Conservation (phyloP, 2,888 invertebrate species). For the Malthinus flaveolus region DNA sequence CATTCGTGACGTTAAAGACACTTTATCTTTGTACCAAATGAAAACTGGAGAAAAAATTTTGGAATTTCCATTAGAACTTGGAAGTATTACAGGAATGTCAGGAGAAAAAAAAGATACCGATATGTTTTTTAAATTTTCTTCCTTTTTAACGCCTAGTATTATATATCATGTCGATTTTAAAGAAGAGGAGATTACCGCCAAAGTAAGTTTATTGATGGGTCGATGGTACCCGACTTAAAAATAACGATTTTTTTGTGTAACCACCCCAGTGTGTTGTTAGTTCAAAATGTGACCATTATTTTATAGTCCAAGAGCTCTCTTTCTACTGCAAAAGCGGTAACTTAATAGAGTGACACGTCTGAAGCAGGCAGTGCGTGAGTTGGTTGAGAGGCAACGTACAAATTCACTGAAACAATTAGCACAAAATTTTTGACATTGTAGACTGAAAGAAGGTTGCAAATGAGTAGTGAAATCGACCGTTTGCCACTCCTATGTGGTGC, state of each 20-base stretch:
- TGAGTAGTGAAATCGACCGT: too few relatives aligned
- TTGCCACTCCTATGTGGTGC: too few relatives aligned
- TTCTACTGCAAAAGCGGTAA: too few relatives aligned
- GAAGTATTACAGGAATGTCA: constrained; percentile 81
- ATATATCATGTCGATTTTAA: constrained; percentile 87
- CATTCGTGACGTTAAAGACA: constrained; percentile 92
- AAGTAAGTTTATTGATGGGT: constrained; percentile 52
- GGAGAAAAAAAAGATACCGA: constrained; percentile 84
- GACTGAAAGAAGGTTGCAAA: too few relatives aligned
- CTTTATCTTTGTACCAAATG: constrained; percentile 79
- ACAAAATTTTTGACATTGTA: too few relatives aligned
- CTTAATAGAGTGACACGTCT: too few relatives aligned
- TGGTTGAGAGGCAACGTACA: too few relatives aligned
- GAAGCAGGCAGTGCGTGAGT: too few relatives aligned
- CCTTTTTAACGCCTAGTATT: constrained; percentile 87
- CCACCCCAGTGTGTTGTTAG: too few relatives aligned
- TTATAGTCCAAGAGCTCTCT: too few relatives aligned
- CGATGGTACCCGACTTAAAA: not conserved
- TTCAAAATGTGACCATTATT: too few relatives aligned
- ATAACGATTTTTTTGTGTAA: not conserved
- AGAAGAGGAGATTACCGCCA: constrained; percentile 63
- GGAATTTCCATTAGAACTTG: constrained; percentile 81
- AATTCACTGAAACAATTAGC: too few relatives aligned
- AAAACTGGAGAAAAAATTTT: constrained; percentile 71
- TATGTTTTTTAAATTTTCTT: constrained; percentile 92